These are phyloP conservation scores for Hoplostethus mediterraneus DNA, from an alignment of 2,797 vertebrate species.

Conservation along the genomic window DNA sequence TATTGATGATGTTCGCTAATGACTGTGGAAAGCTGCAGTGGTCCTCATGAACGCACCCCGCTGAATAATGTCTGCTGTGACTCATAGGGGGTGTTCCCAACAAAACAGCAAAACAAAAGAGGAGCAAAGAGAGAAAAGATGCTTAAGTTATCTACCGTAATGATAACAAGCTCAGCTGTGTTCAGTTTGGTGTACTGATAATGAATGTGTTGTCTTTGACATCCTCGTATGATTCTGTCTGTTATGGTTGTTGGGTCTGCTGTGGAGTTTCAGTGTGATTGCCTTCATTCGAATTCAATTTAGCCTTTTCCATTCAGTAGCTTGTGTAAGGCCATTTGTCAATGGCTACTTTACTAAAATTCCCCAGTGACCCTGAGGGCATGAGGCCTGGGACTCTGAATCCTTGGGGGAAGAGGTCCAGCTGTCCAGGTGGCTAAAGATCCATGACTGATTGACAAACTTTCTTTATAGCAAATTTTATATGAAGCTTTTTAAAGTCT, in stretches of 20 bases:
- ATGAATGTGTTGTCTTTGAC: slow-evolving; percentile 16
- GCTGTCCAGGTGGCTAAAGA: slow-evolving; percentile 21
- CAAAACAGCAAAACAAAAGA: slow-evolving; percentile 62
- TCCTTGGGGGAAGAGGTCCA: not conserved
- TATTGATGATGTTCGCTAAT: slow-evolving; percentile 88
- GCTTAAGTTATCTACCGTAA: not conserved
- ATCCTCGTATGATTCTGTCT: not conserved
- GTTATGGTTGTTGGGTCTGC: not conserved
- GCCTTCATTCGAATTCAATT: too few relatives aligned
- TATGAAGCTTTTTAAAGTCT: not conserved
- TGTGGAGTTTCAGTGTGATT: too few relatives aligned
- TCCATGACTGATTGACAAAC: slow-evolving; percentile 11
- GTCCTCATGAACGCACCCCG: slow-evolving; percentile 58
- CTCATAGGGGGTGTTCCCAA: slow-evolving; percentile 47
- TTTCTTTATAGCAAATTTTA: not conserved
- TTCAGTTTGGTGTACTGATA: not conserved
- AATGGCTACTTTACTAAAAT: slow-evolving; percentile 6
- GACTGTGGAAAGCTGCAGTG: slow-evolving; percentile 81
- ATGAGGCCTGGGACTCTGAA: not conserved
- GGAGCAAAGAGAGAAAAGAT: slow-evolving; percentile 25
- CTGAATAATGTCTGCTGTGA: slow-evolving; percentile 69
- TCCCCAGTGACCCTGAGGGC: slow-evolving; percentile 1
- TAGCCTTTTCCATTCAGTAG: too few relatives aligned
- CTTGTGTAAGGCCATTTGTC: slow-evolving; percentile 9
- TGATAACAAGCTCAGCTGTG: not conserved